Conservation (phyloP, 2,113 vertebrate species). For the Esox niger region DNA sequence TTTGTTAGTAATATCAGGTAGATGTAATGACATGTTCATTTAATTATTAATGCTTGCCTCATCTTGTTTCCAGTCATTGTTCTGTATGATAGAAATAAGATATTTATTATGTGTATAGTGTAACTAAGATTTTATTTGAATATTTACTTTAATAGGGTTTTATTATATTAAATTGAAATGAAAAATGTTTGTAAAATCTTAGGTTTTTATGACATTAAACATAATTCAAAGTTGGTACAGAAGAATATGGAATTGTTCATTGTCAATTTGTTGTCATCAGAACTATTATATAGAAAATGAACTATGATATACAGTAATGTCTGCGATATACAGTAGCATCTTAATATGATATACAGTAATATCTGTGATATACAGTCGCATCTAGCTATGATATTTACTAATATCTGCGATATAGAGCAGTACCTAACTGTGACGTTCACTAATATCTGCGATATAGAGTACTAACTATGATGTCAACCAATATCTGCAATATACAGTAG, state of each 20-base stretch:
- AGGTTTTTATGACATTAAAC: constrained; percentile 66
- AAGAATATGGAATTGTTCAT: constrained; percentile 34
- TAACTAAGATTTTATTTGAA: constrained; percentile 56
- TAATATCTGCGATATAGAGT: no score
- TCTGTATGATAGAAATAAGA: constrained; percentile 58
- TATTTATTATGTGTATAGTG: constrained; percentile 53
- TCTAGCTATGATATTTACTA: no score
- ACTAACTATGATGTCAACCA: no score
- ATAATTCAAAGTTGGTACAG: constrained; percentile 54
- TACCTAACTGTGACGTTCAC: no score
- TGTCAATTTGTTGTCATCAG: no score
- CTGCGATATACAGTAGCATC: no score
- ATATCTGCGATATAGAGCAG: no score
- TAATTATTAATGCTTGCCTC: constrained; percentile 54
- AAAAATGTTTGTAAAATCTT: constrained; percentile 54
- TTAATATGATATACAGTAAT: no score
- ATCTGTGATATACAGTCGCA: no score
- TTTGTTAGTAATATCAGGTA: constrained; percentile 54
- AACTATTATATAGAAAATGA: no score
- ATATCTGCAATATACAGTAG: no score
- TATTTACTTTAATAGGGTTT: constrained; percentile 46
- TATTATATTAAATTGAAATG: constrained; percentile 57
- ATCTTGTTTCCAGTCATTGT: constrained; percentile 35
- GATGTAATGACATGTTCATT: constrained; percentile 46
- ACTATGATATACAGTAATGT: no score